These are phyloP conservation scores for Ursus arctos DNA, from an alignment of 2,113 vertebrate species.

Conservation along the genomic window DNA sequence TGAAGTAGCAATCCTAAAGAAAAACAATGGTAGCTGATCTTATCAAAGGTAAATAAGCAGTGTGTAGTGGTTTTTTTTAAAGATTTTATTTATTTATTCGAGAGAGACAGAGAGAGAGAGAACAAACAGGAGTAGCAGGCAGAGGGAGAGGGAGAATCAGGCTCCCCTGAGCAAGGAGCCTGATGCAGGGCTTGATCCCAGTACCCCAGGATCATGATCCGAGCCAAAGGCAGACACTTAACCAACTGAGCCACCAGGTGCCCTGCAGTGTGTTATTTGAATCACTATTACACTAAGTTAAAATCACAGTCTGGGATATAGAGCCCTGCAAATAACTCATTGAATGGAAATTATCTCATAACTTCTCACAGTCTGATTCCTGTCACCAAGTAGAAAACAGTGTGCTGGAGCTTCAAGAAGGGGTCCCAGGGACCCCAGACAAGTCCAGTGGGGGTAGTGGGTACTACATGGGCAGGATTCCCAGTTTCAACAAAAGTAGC, in stretches of 20 bases:
- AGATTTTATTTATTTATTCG: neutral
- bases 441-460: neutral
- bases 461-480: neutral
- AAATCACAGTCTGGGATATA: neutral
- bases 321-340: neutral
- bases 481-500: neutral
- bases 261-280: neutral
- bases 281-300: slow-evolving; percentile 20
- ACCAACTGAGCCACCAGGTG: neutral
- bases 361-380: neutral
- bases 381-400: neutral
- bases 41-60: slow-evolving; percentile 22
- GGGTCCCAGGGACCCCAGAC: neutral
- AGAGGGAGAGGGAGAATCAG: neutral
- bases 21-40: neutral
- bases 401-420: neutral
- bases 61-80: neutral
- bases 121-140: neutral
- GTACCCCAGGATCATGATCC: neutral
- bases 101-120: neutral
- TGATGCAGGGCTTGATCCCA: too few species aligned
- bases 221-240: neutral
- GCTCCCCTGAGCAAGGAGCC: neutral
- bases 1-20: slow-evolving; percentile 21
- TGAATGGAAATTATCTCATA: neutral